A percentile compares a stretch with the other conserved stretches of the same genome.
Evolutionary conservation across 2,113 vertebrate species (phyloP).

Genomic region (Calypte anna): DNA sequence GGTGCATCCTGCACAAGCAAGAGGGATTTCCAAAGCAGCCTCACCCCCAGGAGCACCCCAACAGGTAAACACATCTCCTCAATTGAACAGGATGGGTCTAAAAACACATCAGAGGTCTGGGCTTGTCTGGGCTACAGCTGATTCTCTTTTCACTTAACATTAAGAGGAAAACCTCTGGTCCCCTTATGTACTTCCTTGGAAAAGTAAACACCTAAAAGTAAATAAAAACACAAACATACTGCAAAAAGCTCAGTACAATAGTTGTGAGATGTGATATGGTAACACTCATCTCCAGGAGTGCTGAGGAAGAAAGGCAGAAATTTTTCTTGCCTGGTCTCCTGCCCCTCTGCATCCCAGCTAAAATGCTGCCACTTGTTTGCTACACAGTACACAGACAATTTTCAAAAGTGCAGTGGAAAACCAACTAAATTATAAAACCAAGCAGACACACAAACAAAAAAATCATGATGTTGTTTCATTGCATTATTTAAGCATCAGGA

Average conservation of each 20-base stretch:
- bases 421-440: neutral
- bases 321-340: neutral
- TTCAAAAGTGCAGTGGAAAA: neutral
- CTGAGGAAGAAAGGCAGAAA: neutral
- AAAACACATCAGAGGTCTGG: neutral
- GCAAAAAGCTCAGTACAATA: neutral
- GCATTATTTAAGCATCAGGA: neutral
- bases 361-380: constrained; percentile 5
- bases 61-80: neutral
- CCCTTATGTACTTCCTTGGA: neutral
- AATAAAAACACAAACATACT: neutral
- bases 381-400: neutral
- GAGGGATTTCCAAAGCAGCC: neutral
- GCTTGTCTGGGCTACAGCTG: neutral
- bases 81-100: neutral
- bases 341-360: neutral
- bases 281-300: neutral
- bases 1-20: neutral
- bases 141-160: neutral
- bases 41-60: neutral
- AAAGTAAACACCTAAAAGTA: neutral
- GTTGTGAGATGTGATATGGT: neutral
- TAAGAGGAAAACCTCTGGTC: neutral
- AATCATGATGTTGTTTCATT: neutral
- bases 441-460: neutral